These are phyloP conservation scores for Propsilocerus akamusi DNA, from an alignment of 1,140 invertebrate genomes.

Conservation along the genomic window DNA sequence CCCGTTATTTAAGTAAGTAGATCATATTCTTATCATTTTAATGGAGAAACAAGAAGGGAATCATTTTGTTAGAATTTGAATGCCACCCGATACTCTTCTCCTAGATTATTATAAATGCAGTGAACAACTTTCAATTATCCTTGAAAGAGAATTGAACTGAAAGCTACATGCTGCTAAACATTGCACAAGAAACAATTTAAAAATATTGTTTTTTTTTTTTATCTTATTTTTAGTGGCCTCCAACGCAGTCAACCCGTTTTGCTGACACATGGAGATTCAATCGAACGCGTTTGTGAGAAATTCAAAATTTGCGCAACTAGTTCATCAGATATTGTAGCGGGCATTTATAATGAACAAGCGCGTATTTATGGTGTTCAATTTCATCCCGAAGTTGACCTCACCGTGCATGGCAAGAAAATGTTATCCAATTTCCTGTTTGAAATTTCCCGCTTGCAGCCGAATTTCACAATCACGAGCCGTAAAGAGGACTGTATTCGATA, in stretches of 20 bases:
- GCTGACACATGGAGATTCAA: conserved; percentile 92
- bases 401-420: conserved; percentile 78
- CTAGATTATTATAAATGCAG: conserved; percentile 13
- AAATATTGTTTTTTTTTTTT: conserved; percentile 7
- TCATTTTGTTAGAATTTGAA: conserved; percentile 10
- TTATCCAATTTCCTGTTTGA: conserved; percentile 90
- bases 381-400: conserved; percentile 93
- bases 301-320: conserved; percentile 74
- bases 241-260: conserved; percentile 76
- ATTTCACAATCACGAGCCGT: conserved; percentile 73
- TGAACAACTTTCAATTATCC: conserved; percentile 8
- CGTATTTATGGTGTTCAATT: conserved; percentile 95
- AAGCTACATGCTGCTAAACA: conserved; percentile 23
- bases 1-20: conserved; percentile 79
- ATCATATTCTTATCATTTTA: neutral
- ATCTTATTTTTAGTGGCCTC: conserved; percentile 44
- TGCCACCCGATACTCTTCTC: conserved; percentile 22
- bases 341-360: conserved; percentile 79
- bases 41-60: conserved; percentile 18
- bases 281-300: conserved; percentile 73
- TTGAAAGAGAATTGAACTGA: conserved; percentile 13
- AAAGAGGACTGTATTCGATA: conserved; percentile 88
- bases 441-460: conserved; percentile 67
- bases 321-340: conserved; percentile 60
- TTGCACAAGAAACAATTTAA: neutral